Evolutionary conservation across 1,140 invertebrate species (phyloP).

Genomic region (Drosophila setifemur): DNA sequence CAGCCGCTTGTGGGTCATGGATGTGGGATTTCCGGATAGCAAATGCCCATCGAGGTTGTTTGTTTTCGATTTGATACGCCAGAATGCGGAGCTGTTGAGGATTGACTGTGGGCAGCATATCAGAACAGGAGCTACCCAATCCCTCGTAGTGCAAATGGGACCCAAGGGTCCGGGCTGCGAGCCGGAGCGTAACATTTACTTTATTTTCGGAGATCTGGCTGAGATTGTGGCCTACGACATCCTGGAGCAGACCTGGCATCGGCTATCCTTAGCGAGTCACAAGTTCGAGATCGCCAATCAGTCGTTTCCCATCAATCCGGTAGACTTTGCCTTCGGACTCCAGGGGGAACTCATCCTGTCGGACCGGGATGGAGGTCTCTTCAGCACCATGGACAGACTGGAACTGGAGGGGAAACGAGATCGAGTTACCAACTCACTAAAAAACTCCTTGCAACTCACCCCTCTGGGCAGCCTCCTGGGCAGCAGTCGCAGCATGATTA

Average conservation of each 20-base stretch:
- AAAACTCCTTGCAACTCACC: conserved; percentile 37
- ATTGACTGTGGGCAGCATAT: conserved; percentile 68
- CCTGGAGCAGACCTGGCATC: conserved; percentile 70
- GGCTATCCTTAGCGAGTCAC: conserved; percentile 31
- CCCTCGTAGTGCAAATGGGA: conserved; percentile 60
- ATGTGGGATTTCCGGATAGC: conserved; percentile 52
- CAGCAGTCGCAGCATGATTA: conserved; percentile 57
- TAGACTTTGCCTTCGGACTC: conserved; percentile 61
- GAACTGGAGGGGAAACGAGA: conserved; percentile 9
- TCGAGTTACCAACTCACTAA: background rate
- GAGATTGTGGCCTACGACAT: conserved; percentile 75
- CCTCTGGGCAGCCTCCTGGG: conserved; percentile 65
- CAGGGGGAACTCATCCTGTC: conserved; percentile 55
- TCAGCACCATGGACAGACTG: conserved; percentile 36
- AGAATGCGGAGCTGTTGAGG: conserved; percentile 66
- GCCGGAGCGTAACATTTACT: conserved; percentile 68
- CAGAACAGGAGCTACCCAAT: conserved; percentile 16
- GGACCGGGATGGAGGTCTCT: conserved; percentile 64
- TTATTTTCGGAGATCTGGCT: conserved; percentile 41
- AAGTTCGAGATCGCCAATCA: conserved; percentile 65
- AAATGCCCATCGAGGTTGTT: conserved; percentile 63
- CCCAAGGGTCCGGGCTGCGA: conserved; percentile 53
- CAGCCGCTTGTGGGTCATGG: conserved; percentile 73
- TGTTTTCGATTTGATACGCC: conserved; percentile 72
- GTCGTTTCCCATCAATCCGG: conserved; percentile 58